These are phyloP conservation scores for Oostethus manadensis DNA, from an alignment of 2,113 vertebrate species.

Conservation along the genomic window DNA sequence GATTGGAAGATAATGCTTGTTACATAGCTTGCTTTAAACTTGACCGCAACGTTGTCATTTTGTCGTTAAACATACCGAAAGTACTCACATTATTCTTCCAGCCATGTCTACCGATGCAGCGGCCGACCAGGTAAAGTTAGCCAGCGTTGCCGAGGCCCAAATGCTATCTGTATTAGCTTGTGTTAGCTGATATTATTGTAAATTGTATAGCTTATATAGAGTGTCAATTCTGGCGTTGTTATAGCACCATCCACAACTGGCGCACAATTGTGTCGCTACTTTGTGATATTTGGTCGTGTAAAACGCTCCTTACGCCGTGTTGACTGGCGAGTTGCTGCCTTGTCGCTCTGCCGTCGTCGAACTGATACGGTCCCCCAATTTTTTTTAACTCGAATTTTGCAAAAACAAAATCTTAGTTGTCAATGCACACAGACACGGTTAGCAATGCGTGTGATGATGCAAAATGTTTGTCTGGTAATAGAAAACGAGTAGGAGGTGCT, in stretches of 20 bases:
- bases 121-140: slow-evolving; percentile 71
- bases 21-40: slow-evolving; percentile 30
- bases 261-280: neutral
- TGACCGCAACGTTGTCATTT: slow-evolving; percentile 19
- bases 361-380: neutral
- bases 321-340: slow-evolving; percentile 14
- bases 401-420: neutral
- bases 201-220: neutral
- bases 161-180: slow-evolving; percentile 3
- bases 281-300: neutral
- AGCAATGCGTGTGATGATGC: neutral
- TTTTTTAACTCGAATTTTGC: neutral
- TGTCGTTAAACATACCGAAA: slow-evolving; percentile 2
- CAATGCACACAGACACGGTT: too few relatives aligned
- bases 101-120: slow-evolving; percentile 70
- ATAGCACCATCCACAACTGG: accelerated
- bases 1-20: slow-evolving; percentile 50
- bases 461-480: too few relatives aligned
- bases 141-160: slow-evolving; percentile 17
- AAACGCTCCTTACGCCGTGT: slow-evolving; percentile 15
- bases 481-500: neutral
- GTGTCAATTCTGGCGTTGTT: neutral
- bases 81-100: slow-evolving; percentile 33
- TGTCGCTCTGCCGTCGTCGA: neutral
- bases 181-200: neutral